Evolutionary conservation across 2,888 invertebrate genomes (phyloP).

Genomic region (Amphiduros pacificus): DNA sequence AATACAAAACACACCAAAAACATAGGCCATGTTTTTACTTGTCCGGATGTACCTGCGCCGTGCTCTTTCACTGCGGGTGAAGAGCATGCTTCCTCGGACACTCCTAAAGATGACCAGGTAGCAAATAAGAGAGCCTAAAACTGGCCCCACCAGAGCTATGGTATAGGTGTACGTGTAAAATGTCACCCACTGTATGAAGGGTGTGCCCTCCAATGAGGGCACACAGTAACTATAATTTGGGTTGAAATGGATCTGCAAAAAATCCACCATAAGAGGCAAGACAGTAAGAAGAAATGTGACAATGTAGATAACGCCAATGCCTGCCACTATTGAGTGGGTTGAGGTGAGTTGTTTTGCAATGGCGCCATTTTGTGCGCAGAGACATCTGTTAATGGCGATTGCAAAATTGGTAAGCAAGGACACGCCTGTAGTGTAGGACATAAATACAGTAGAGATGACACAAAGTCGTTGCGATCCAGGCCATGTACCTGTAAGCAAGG

Average conservation of each 20-base stretch:
- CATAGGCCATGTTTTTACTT: background rate
- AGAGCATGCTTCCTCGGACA: conserved; percentile 5
- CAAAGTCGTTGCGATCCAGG: background rate
- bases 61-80: conserved; percentile 3
- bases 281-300: conserved; percentile 1
- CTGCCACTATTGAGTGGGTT: background rate
- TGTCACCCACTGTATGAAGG: background rate
- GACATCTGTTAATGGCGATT: conserved; percentile 3
- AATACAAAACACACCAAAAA: conserved; percentile 3
- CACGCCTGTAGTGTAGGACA: conserved; percentile 6
- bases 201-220: background rate
- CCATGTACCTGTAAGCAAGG: background rate
- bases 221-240: background rate
- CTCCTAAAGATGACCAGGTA: conserved; percentile 3
- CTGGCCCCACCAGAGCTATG: background rate
- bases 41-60: conserved; percentile 5
- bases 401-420: conserved; percentile 7
- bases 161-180: conserved; percentile 10
- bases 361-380: background rate
- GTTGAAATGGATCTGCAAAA: background rate
- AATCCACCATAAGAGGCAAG: background rate
- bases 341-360: background rate
- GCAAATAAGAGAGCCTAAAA: background rate
- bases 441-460: background rate
- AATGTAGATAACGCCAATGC: background rate